Percentiles rank a stretch among this genome's conserved stretches.
Conservation (phyloP, 2,888 invertebrate genomes). For the Tanypteryx hageni region DNA sequence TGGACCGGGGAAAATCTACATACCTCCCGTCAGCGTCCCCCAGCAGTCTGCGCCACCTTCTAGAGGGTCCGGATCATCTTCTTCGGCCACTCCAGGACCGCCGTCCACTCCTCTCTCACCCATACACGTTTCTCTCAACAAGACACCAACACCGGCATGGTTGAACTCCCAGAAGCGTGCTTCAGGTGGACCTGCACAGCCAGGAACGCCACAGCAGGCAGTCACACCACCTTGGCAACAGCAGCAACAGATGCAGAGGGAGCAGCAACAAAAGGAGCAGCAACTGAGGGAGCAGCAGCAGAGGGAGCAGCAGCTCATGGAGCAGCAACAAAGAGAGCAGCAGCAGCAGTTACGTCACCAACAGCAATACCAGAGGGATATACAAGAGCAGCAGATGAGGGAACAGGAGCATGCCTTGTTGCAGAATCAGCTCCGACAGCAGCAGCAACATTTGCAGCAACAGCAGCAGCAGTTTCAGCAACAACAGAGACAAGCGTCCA, state of each 20-base stretch:
- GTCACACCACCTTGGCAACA: slow-evolving; percentile 68
- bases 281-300: slow-evolving; percentile 73
- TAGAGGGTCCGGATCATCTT: slow-evolving; percentile 20
- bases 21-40: slow-evolving; percentile 66
- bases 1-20: slow-evolving; percentile 47
- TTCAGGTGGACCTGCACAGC: background rate
- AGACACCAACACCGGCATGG: slow-evolving; percentile 81
- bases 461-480: slow-evolving; percentile 69
- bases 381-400: slow-evolving; percentile 69
- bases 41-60: slow-evolving; percentile 67
- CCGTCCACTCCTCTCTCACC: slow-evolving; percentile 72
- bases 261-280: slow-evolving; percentile 69
- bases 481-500: slow-evolving; percentile 74
- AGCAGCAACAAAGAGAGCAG: slow-evolving; percentile 67
- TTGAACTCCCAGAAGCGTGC: slow-evolving; percentile 74
- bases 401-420: slow-evolving; percentile 38
- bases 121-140: slow-evolving; percentile 75
- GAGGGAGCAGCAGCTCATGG: slow-evolving; percentile 68
- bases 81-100: slow-evolving; percentile 1
- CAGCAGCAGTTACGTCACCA: slow-evolving; percentile 71
- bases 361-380: slow-evolving; percentile 68
- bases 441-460: slow-evolving; percentile 71
- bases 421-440: slow-evolving; percentile 71
- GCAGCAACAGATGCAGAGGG: slow-evolving; percentile 69
- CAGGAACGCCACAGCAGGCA: background rate